Percentiles rank a stretch among this genome's conserved stretches.
These are phyloP conservation scores for Zootermopsis nevadensis DNA, from an alignment of 2,888 invertebrate genomes.

Conservation along the genomic window DNA sequence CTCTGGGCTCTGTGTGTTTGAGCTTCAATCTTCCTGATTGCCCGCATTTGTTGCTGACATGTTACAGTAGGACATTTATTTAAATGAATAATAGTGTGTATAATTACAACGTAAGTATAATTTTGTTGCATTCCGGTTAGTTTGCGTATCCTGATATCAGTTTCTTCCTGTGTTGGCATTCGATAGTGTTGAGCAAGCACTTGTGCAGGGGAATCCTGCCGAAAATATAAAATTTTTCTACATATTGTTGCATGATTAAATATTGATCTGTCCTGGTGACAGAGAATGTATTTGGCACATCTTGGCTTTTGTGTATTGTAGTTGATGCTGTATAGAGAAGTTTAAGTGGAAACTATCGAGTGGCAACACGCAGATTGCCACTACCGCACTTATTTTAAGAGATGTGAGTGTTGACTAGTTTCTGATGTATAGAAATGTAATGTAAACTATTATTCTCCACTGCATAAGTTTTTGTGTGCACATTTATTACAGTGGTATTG, in stretches of 20 bases:
- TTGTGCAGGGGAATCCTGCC: background rate
- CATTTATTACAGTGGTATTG: conserved; percentile 37
- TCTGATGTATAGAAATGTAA: conserved; percentile 29
- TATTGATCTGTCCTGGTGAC: background rate
- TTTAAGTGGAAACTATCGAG: background rate
- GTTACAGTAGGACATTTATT: conserved; percentile 58
- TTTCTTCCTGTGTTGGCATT: conserved; percentile 35
- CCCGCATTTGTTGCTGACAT: conserved; percentile 14
- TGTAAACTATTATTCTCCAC: conserved; percentile 27
- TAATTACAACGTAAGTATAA: conserved; percentile 54
- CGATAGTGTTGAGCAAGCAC: conserved; percentile 5
- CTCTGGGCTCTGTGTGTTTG: conserved; percentile 3
- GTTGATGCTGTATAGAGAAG: background rate
- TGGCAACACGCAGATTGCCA: conserved; percentile 15
- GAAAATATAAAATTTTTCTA: background rate
- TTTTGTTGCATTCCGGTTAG: conserved; percentile 51
- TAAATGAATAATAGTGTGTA: conserved; percentile 61
- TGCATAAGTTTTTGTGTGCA: conserved; percentile 36
- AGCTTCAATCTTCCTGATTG: conserved; percentile 25
- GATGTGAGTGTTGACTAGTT: conserved; percentile 21
- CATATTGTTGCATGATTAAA: background rate
- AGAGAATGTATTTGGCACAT: background rate
- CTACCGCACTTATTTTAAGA: background rate
- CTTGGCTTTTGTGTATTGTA: background rate
- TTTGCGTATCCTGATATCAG: conserved; percentile 19